Evolutionary conservation across 1,140 invertebrate genomes (phyloP).

Genomic region (Drosophila simulans): DNA sequence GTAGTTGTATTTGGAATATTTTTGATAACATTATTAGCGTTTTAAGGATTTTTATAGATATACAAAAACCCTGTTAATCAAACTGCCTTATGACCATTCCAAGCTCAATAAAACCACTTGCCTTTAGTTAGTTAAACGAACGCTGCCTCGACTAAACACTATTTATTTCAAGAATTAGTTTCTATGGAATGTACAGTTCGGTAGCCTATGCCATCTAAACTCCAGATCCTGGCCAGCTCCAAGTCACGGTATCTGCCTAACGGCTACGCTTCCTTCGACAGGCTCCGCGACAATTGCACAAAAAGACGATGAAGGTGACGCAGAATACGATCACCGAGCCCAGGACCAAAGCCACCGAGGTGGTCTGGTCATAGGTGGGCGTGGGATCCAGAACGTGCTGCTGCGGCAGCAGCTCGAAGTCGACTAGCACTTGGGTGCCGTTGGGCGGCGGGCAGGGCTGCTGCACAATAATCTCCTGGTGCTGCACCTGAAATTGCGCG

Average conservation of each 20-base stretch:
- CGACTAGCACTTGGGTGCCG: slow-evolving; percentile 89
- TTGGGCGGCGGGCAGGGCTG: slow-evolving; percentile 91
- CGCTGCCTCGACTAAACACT: slow-evolving; percentile 63
- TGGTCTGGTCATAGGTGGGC: slow-evolving; percentile 85
- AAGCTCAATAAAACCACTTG: slow-evolving; percentile 40
- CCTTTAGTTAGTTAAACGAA: slow-evolving; percentile 72
- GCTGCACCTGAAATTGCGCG: slow-evolving; percentile 87
- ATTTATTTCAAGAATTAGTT: slow-evolving; percentile 75
- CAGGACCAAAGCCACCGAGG: slow-evolving; percentile 86
- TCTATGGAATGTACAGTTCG: slow-evolving; percentile 44
- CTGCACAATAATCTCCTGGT: slow-evolving; percentile 93
- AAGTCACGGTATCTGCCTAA: slow-evolving; percentile 24
- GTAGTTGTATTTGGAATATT: slow-evolving; percentile 13
- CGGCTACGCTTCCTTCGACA: slow-evolving; percentile 75
- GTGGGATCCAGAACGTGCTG: slow-evolving; percentile 84
- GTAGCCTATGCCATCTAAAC: slow-evolving; percentile 11
- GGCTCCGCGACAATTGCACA: slow-evolving; percentile 86
- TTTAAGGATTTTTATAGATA: slow-evolving; percentile 6
- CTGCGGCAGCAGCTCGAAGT: slow-evolving; percentile 86
- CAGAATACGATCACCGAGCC: slow-evolving; percentile 87
- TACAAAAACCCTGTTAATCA: neutral
- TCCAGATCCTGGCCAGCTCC: slow-evolving; percentile 25
- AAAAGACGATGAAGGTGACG: slow-evolving; percentile 86
- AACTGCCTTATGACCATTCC: slow-evolving; percentile 51
- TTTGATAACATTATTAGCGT: slow-evolving; percentile 22